Base-by-base conservation (phyloP, 2,113 vertebrate genomes). In the Platysteira castanea region DNA sequence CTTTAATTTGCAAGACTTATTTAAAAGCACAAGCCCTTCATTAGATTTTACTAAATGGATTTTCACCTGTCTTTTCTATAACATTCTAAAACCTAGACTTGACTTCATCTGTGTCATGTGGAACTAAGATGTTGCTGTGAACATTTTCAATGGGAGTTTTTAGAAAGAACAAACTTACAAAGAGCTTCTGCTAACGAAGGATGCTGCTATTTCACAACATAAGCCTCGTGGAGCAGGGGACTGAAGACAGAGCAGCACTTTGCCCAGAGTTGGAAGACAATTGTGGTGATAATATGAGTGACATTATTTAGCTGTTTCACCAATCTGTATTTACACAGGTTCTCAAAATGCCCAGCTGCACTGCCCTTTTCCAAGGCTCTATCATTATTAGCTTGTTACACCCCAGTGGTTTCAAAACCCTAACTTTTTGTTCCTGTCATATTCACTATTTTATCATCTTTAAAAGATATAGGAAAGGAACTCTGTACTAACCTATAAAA, bases 391-490 rank as follows among this genome's bases (percentile, higher is more conserved):
- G 22, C 37, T 68, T 75, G 65, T 79, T 80, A 69, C 35, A 90
- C 59, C 15, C 28, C 46, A 53, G 63, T 21, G 35, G 74, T 75
- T 88, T 71, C 74, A 79, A 89, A 82, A 46, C 41, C 50, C 35
- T 73, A 75, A 81, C 75, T 82, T 95, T 81, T 50, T 79, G 57
- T 41, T 93, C 53, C 57, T 83, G 73, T 57, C 39, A 2, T 78
- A 91, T 76, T 83, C 86, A 52, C 56, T 49, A n/a, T 49, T 95
- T 84, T 84, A 93, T 71, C 54, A 47, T 80, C 86, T 81, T 93
- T 56, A 47, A 86, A 84, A 95, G 57, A 61, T 82, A 91, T 53
- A 35, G 9, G 26, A 76, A 64, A 77, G 27, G 14, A 84, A 82
- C 14, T 22, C 50, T 81, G 24, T 9, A 64, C 57, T 57, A 85